Base-by-base conservation (phyloP, 2,888 invertebrate species). In the Mylabris sibirica region DNA sequence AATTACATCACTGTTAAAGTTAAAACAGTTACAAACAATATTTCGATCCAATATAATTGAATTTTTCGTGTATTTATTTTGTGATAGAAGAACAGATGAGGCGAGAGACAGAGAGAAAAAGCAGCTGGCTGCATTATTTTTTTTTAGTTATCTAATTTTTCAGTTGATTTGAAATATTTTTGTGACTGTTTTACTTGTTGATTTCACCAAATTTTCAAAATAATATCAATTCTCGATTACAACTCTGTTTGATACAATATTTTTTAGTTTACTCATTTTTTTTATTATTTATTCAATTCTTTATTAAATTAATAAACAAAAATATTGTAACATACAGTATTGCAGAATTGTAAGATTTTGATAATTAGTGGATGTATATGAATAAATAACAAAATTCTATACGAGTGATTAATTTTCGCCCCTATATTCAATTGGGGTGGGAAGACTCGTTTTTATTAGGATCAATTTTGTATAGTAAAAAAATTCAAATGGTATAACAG, bases 401-500 rank as follows among this genome's bases (percentile, higher is more conserved):
- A 26, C 34, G 30, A 44, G 53, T 61, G 67, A 61, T 67, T 59
- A 38, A 30, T 53, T 64, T 60, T 67, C 60, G 12, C 17, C 44
- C 44, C 4, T 30, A 30, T 30, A 30, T 44, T 24, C 59, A 44
- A 65, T 65, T 64, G 72, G 65, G 63, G 66, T 73, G 77, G 68
- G 72, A 70, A 73, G 8, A 72, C 75, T 77, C 77, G 75, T 76
- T 76, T 77, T 41, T 4, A 77, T 82, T 83, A 84, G 83, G 82
- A 84, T 82, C 83, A 84, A 84, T 44, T 84, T 84, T 84, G 84
- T 84, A 84, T 84, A 84, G 82, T 81, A 78, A 82, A 81, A 79
- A 77, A 80, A 81, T 30, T 30, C 30, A 30, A 82, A 82, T 80
- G 83, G 81, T 83, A 81, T 81, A 81, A 49, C 82, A 80, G 81